Conservation (phyloP, 2,113 vertebrate genomes). For the Etheostoma spectabile region DNA sequence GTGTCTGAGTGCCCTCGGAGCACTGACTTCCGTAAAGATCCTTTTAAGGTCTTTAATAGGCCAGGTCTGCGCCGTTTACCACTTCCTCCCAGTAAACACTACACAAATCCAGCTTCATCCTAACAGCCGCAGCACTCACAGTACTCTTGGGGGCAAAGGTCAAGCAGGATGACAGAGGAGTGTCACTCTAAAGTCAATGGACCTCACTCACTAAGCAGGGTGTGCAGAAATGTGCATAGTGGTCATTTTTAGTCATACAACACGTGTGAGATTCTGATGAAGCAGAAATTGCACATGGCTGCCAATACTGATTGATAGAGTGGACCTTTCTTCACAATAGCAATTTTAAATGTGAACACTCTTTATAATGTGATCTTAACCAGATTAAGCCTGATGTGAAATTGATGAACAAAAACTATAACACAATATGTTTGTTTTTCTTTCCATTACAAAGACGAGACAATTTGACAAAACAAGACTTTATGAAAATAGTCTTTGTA, state of each 20-base stretch:
- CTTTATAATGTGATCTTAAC: no score
- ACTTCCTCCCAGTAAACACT: constrained; percentile 51
- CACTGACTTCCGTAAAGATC: constrained; percentile 32
- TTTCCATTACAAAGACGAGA: no score
- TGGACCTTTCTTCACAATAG: no score
- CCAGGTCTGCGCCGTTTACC: constrained; percentile 18
- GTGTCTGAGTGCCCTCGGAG: constrained; percentile 25
- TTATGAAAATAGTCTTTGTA: no score
- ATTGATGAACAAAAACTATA: no score
- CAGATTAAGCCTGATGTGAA: no score
- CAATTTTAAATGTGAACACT: no score
- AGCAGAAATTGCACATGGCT: background rate
- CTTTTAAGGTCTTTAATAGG: constrained; percentile 46
- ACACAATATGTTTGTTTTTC: no score
- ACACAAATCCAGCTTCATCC: constrained; percentile 1
- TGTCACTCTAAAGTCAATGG: background rate
- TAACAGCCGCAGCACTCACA: background rate
- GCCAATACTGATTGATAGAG: no score
- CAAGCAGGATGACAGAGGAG: background rate
- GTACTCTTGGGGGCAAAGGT: background rate
- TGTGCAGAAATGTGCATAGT: background rate
- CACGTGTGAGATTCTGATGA: background rate
- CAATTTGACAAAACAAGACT: no score
- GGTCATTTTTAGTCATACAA: background rate
- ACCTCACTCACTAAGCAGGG: background rate